phyloP scores from a whole-genome alignment of 2,888 invertebrate species.

The Tetramorium bicarinatum region DNA sequence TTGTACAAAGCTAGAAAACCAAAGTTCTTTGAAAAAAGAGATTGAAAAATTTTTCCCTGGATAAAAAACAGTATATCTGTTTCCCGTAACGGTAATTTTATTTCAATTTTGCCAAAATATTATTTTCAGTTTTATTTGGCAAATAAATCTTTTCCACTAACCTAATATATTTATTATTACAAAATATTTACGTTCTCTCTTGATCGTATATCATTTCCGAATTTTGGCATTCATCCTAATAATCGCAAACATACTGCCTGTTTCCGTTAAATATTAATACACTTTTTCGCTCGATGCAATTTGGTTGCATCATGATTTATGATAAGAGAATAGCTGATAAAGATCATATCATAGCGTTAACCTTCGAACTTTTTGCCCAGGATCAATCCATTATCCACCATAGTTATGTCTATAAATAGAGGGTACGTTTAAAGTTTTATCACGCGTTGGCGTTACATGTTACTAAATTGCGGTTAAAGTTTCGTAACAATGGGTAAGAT shows the following conservation, averaged over 20 bases:
- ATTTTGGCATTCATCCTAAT: not conserved
- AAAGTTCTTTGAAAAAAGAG: not conserved
- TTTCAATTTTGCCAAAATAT: not conserved
- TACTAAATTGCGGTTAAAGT: not conserved
- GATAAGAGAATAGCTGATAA: not conserved
- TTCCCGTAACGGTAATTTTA: not conserved
- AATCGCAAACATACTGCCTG: not conserved
- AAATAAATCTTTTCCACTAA: not conserved
- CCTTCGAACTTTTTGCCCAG: constrained; percentile 14
- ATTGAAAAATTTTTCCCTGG: not conserved
- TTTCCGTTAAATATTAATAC: not conserved
- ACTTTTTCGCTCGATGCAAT: not conserved
- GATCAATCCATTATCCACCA: not conserved
- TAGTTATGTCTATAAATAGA: constrained; percentile 1
- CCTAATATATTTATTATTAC: not conserved
- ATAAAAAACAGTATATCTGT: not conserved
- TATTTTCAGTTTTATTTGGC: not conserved
- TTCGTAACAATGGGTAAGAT: constrained; percentile 23
- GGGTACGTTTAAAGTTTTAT: constrained; percentile 26
- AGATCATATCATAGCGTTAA: not conserved
- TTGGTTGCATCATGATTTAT: not conserved
- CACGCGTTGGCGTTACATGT: not conserved
- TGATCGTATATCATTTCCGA: not conserved
- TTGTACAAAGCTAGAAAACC: not conserved
- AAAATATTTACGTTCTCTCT: not conserved